phyloP scores from a whole-genome alignment of 2,113 vertebrate genomes.

The Syngnathus floridae region DNA sequence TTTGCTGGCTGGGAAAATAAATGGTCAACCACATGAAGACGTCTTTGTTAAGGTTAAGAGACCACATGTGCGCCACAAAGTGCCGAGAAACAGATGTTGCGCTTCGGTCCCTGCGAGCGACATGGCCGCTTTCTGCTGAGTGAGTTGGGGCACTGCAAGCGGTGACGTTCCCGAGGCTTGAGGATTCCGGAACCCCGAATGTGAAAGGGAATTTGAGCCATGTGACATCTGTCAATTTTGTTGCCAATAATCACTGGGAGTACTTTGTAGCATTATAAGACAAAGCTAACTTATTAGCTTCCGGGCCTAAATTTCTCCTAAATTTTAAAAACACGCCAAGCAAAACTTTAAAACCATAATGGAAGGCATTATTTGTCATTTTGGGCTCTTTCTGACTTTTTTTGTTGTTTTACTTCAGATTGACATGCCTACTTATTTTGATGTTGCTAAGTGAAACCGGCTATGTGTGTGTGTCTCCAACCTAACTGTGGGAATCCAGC shows the following conservation, averaged over 20 bases:
- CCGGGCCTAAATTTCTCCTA: not conserved
- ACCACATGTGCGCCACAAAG: constrained; percentile 28
- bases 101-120: constrained; percentile 27
- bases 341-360: not conserved
- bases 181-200: constrained; percentile 12
- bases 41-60: constrained; percentile 23
- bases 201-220: not conserved
- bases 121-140: constrained; percentile 30
- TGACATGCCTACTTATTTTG: not conserved
- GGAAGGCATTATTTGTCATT: not conserved
- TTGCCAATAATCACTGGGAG: not conserved
- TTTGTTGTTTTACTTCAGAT: not conserved
- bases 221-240: constrained; percentile 36
- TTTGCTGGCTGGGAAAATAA: constrained; percentile 20
- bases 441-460: not conserved
- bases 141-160: constrained; percentile 12
- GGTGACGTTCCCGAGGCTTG: constrained; percentile 28
- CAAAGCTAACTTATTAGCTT: not conserved
- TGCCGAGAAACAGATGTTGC: constrained; percentile 46
- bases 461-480: constrained; percentile 27
- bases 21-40: constrained; percentile 32
- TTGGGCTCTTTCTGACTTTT: not conserved
- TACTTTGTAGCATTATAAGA: not conserved
- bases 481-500: constrained; percentile 68
- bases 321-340: not conserved